Evolutionary conservation across 30 jellyfish, hydroid and myxozoan species (phyloP).

Genomic region (Sanderia malayensis): DNA sequence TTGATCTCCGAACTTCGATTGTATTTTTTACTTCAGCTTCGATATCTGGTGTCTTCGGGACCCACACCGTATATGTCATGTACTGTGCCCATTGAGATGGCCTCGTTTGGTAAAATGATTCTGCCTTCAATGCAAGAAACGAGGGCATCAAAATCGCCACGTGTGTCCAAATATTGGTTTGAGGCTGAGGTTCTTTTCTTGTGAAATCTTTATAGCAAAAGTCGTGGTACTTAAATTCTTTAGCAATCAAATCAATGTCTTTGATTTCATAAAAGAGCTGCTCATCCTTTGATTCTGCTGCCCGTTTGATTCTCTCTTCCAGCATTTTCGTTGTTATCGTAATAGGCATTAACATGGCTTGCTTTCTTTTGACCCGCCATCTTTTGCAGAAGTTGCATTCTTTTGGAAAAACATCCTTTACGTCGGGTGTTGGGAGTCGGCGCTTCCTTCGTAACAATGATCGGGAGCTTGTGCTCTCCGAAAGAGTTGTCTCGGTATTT

Average conservation of each 20-base stretch:
- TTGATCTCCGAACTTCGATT: background rate
- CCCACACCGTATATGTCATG: slow-evolving; percentile 10
- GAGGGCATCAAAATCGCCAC: slow-evolving; percentile 9
- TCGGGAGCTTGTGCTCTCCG: too few species aligned
- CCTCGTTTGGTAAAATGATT: slow-evolving; percentile 9
- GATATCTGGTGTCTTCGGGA: slow-evolving; percentile 10
- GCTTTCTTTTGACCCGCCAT: slow-evolving; percentile 16
- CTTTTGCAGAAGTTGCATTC: too few species aligned
- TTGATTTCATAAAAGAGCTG: slow-evolving; percentile 5
- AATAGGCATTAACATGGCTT: background rate
- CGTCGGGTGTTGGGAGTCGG: background rate
- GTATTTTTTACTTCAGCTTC: slow-evolving; percentile 11
- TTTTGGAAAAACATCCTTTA: too few species aligned
- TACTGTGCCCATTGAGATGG: background rate
- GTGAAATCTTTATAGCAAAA: slow-evolving; percentile 26
- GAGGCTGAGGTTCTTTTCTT: slow-evolving; percentile 1
- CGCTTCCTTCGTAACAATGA: too few species aligned
- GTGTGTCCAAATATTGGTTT: background rate
- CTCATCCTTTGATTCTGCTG: slow-evolving; percentile 17
- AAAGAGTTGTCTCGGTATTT: too few species aligned
- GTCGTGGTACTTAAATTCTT: slow-evolving; percentile 35
- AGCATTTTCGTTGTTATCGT: slow-evolving; percentile 10
- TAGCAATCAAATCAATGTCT: slow-evolving; percentile 19
- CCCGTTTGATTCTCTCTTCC: background rate
- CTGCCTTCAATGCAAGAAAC: background rate